Evolutionary conservation across 1,140 invertebrate genomes (phyloP).

Genomic region (Aphis craccivora): DNA sequence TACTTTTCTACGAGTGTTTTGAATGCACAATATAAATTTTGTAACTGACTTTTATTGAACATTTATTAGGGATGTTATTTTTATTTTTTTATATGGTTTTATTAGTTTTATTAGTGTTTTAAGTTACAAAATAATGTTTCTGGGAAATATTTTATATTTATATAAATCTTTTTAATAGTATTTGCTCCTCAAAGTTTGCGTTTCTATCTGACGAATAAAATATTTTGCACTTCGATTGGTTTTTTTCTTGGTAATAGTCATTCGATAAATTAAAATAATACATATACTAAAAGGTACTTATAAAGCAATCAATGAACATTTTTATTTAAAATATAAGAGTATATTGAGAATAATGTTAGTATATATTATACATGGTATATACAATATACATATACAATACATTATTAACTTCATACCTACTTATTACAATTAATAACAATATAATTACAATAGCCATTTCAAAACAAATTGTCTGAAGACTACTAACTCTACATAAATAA

Average conservation of each 20-base stretch:
- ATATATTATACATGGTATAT: too few relatives aligned
- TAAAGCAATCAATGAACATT: too few relatives aligned
- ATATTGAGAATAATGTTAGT: too few relatives aligned
- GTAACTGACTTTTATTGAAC: neutral
- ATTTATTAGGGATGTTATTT: neutral
- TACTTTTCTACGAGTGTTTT: neutral
- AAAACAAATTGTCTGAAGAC: neutral
- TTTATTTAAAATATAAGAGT: neutral
- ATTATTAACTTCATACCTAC: neutral
- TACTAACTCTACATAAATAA: neutral
- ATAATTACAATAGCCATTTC: neutral
- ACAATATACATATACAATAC: neutral
- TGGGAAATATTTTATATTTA: neutral
- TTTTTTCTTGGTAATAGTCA: too few relatives aligned
- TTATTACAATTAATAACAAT: neutral
- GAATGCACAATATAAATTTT: neutral
- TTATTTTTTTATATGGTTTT: neutral
- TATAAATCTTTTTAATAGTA: neutral
- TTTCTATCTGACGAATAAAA: too few relatives aligned
- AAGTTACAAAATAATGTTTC: neutral
- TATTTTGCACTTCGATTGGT: too few relatives aligned
- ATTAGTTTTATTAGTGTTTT: neutral
- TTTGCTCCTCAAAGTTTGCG: neutral
- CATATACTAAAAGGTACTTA: neutral
- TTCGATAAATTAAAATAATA: neutral